Evolutionary conservation across 2,113 vertebrate species (phyloP).

Genomic region (Peromyscus maniculatus): DNA sequence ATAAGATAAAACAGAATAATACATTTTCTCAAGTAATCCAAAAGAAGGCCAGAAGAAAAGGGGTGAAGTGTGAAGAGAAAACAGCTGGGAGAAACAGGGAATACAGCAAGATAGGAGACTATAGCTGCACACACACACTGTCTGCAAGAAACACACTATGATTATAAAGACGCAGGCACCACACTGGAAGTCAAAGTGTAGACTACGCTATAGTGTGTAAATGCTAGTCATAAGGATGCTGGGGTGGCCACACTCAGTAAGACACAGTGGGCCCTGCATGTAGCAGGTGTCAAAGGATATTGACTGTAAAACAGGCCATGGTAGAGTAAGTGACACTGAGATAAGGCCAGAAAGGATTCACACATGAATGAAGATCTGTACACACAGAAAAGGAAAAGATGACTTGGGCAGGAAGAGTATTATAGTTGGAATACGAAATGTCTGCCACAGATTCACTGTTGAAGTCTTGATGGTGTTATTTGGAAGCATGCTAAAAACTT

Average conservation of each 20-base stretch:
- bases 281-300: background rate
- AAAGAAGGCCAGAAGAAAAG: background rate
- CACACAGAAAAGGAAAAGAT: background rate
- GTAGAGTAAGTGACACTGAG: background rate
- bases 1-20: background rate
- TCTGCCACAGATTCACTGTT: rapidly evolving
- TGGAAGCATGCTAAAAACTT: background rate
- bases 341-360: background rate
- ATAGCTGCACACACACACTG: background rate
- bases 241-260: background rate
- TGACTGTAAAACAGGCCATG: background rate
- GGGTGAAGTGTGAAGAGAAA: background rate
- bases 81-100: background rate
- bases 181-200: background rate
- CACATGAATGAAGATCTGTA: background rate
- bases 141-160: background rate
- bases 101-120: background rate
- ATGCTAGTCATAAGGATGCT: background rate
- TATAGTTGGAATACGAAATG: background rate
- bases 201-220: background rate
- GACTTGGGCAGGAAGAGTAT: background rate
- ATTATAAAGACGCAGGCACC: background rate
- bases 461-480: background rate
- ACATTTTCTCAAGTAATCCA: background rate
- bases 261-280: background rate